Conservation (phyloP, 2,113 vertebrate genomes). For the Saguinus midas region DNA sequence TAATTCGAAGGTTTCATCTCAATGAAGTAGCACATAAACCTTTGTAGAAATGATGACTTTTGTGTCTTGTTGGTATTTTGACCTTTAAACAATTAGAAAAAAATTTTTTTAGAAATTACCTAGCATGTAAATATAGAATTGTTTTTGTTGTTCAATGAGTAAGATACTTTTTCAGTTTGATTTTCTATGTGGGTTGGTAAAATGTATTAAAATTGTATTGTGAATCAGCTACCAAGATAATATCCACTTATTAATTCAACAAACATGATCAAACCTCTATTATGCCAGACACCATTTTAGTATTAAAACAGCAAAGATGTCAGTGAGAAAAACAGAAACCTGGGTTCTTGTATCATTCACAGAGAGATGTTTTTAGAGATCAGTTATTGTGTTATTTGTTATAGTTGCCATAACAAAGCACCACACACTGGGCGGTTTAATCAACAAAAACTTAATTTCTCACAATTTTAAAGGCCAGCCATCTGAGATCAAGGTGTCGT, state of each 20-base stretch:
- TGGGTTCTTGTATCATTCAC: background rate
- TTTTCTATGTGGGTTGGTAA: slow-evolving; percentile 32
- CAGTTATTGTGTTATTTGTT: background rate
- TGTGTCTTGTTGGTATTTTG: background rate
- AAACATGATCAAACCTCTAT: slow-evolving; percentile 1
- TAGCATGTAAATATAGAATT: background rate
- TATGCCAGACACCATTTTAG: background rate
- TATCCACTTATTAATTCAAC: background rate
- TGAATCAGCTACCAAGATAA: slow-evolving; percentile 4
- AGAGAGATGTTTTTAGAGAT: slow-evolving; percentile 1
- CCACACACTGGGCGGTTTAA: background rate
- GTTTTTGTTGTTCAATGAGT: background rate
- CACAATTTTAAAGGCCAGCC: background rate
- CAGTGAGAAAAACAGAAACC: background rate
- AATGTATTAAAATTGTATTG: background rate
- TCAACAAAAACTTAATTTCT: background rate
- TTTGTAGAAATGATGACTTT: background rate
- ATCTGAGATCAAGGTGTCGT: background rate
- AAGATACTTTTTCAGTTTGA: slow-evolving; percentile 24
- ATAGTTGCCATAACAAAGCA: background rate
- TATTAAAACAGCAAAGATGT: background rate
- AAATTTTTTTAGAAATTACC: background rate
- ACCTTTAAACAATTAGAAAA: background rate
- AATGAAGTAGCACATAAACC: background rate
- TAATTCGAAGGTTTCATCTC: background rate